Base-by-base conservation (phyloP, 2,888 invertebrate genomes). In the Deilephila elpenor region DNA sequence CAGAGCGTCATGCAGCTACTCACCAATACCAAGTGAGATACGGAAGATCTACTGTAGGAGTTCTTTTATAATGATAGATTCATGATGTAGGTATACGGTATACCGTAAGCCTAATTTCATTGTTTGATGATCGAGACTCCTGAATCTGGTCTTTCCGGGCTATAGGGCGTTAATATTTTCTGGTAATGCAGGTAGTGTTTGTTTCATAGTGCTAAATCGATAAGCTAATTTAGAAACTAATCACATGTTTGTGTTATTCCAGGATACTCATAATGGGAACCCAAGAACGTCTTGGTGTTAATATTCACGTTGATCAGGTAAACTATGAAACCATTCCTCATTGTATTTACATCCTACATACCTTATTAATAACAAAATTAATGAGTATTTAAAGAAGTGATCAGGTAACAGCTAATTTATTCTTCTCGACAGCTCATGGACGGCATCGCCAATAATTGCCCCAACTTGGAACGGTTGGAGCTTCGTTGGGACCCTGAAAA, bases 401-500 rank as follows among this genome's bases (percentile, higher is more conserved):
- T 67, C 14, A 44, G 19, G 32, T 56, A 5, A 71, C 56, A 53
- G 53, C 53, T n/a, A 71, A 17, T 51, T 37, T 64, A 20, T 20
- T 64, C 3, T 51, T 25, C 44, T 62, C 79, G 76, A 19, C 84
- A 94, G 95, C 93, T 99, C 79, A 98, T 99, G 97, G 99, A 99
- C 88, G 98, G 98, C 71, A 98, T 99, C 78, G 99, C 99, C 0
- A 98, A 98, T 85, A 98, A 97, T 90, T 99, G 99, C 85, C 96
- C 97, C 0, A 96, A 96, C 82, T 90, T 99, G 83, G 98, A 99
- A 89, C 96, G 99, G 0, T 92, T 99, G 73, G 99, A 99, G 89
- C 95, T 99, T 37, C 97, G 96, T 80, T 99, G 99, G 99, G 99
- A 99, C 91, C 99, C 99, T 0, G 99, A 99, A 84, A 99, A 99